Percentiles rank a stretch among this genome's conserved stretches.
Evolutionary conservation across 2,797 vertebrate species (phyloP).

Genomic region (Paedocypris micromegethes): DNA sequence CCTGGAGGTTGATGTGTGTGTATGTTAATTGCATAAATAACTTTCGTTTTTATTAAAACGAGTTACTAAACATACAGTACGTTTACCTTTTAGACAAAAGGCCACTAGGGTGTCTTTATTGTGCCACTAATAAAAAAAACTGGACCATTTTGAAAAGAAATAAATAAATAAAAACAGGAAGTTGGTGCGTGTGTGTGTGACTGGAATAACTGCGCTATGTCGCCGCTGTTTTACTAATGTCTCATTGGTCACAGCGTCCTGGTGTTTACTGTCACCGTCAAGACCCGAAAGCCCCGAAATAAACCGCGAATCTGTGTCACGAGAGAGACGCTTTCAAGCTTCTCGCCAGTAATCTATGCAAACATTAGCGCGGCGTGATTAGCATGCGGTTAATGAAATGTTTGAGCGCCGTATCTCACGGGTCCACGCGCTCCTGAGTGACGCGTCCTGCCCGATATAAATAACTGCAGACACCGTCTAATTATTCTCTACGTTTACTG

Average conservation of each 20-base stretch:
- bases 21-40: too few species aligned
- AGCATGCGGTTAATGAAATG: slow-evolving; percentile 55
- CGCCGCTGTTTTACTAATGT: slow-evolving; percentile 22
- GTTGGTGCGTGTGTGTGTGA: too few species aligned
- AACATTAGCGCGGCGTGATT: slow-evolving; percentile 69
- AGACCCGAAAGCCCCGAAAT: slow-evolving; percentile 37
- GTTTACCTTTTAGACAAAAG: too few species aligned
- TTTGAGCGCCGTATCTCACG: slow-evolving; percentile 61
- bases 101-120: too few species aligned
- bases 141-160: too few species aligned
- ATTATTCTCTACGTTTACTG: slow-evolving; percentile 59
- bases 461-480: slow-evolving; percentile 64
- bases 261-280: slow-evolving; percentile 24
- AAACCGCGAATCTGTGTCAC: slow-evolving; percentile 34
- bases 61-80: too few species aligned
- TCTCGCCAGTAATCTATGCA: slow-evolving; percentile 50
- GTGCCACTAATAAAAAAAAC: too few species aligned
- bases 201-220: background rate
- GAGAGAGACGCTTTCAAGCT: slow-evolving; percentile 15
- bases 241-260: slow-evolving; percentile 18
- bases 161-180: too few species aligned
- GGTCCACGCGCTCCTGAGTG: slow-evolving; percentile 54
- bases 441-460: slow-evolving; percentile 63
- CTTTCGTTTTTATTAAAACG: too few species aligned
- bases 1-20: too few species aligned